Percentiles rank a stretch among this genome's conserved stretches.
These are phyloP conservation scores for Microtus oregoni DNA, from an alignment of 2,113 vertebrate genomes.

Conservation along the genomic window DNA sequence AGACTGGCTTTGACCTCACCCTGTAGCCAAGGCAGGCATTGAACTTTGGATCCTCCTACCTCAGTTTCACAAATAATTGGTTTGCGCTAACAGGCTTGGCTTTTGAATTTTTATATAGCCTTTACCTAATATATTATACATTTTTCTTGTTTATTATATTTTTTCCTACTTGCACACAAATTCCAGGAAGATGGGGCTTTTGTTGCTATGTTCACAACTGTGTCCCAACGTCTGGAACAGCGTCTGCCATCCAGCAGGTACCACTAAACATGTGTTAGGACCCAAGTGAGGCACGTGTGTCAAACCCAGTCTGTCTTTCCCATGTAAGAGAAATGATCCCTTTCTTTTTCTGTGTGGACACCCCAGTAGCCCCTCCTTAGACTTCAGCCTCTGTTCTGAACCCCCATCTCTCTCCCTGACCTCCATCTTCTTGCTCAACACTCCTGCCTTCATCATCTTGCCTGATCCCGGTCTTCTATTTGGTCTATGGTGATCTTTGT, in stretches of 20 bases:
- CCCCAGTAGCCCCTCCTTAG: neutral
- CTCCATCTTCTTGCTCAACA: neutral
- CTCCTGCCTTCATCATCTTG: neutral
- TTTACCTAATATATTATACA: neutral
- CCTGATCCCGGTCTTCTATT: neutral
- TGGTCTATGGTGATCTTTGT: neutral
- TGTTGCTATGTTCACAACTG: neutral
- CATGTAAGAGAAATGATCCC: neutral
- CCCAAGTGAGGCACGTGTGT: neutral
- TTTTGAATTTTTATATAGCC: neutral
- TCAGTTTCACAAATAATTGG: neutral
- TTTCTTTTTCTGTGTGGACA: neutral
- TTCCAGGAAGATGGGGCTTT: neutral
- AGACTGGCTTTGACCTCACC: neutral
- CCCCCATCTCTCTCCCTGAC: neutral
- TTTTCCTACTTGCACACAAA: neutral
- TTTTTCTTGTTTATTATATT: neutral
- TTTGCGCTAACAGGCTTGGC: neutral
- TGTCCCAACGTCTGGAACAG: neutral
- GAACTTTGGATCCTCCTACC: neutral
- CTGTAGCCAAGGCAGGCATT: neutral
- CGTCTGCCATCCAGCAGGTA: neutral
- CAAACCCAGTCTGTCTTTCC: neutral
- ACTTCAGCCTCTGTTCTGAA: neutral
- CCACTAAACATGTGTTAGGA: neutral